Evolutionary conservation across 2,113 vertebrate species (phyloP).

Genomic region (Cyprinus carpio): DNA sequence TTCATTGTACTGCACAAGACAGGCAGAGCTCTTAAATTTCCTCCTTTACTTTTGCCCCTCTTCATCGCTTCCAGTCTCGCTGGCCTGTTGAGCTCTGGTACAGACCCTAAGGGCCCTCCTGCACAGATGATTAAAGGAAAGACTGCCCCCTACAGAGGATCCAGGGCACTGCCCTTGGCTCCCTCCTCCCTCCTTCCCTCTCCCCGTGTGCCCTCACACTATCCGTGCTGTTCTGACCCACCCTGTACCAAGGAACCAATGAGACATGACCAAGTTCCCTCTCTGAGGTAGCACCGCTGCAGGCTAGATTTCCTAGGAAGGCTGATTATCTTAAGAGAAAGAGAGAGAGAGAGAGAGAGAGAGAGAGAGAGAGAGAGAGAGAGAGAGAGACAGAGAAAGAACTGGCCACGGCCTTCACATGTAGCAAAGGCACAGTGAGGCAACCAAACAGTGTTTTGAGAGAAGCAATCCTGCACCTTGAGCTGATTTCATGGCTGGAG

Average conservation of each 20-base stretch:
- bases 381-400: constrained; percentile 39
- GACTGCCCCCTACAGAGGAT: constrained; percentile 59
- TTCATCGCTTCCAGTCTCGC: constrained; percentile 23
- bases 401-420: constrained; percentile 44
- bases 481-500: constrained; percentile 62
- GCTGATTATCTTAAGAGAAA: constrained; percentile 51
- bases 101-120: constrained; percentile 38
- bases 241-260: constrained; percentile 54
- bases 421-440: constrained; percentile 35
- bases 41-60: constrained; percentile 31
- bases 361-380: constrained; percentile 13
- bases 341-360: constrained; percentile 19
- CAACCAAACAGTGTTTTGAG: constrained; percentile 35
- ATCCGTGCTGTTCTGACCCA: constrained; percentile 51
- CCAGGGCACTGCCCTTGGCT: constrained; percentile 49
- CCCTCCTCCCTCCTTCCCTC: constrained; percentile 27
- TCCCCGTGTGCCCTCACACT: constrained; percentile 42
- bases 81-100: constrained; percentile 44
- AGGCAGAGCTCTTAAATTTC: constrained; percentile 29
- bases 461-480: constrained; percentile 47
- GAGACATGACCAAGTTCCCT: constrained; percentile 59
- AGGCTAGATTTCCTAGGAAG: constrained; percentile 50
- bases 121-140: constrained; percentile 51
- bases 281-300: constrained; percentile 51
- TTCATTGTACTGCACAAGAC: background rate